Conservation (phyloP, 2,113 vertebrate genomes). For the Hippolais icterina region DNA sequence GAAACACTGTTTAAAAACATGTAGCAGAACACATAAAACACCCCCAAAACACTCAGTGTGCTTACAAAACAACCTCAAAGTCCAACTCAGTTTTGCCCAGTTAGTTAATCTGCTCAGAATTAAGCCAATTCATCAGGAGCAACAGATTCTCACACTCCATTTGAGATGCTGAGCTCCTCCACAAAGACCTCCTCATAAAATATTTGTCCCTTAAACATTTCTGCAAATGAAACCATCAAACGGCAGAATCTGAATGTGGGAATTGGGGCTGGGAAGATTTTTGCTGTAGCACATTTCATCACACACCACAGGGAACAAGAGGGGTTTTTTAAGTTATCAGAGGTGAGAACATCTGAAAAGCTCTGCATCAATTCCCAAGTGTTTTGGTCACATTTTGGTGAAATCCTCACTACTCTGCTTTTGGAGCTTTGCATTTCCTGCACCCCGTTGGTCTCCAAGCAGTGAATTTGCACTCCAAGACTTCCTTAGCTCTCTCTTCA, state of each 20-base stretch:
- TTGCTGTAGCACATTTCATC: background rate
- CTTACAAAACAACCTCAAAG: background rate
- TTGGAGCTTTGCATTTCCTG: background rate
- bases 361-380: background rate
- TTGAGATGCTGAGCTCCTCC: background rate
- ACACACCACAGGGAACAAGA: fast-evolving
- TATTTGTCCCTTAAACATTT: background rate
- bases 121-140: background rate
- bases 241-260: background rate
- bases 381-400: background rate
- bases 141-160: background rate
- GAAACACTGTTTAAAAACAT: background rate
- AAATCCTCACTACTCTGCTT: background rate
- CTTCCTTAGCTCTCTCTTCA: background rate
- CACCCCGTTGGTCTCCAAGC: fast-evolving
- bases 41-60: fast-evolving
- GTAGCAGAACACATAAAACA: background rate
- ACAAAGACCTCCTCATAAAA: background rate
- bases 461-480: background rate
- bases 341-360: background rate
- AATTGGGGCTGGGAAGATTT: background rate
- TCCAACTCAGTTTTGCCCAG: background rate
- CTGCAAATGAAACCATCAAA: background rate
- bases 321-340: background rate
- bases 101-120: background rate